phyloP scores from a whole-genome alignment of 2,113 vertebrate genomes.

The Myrmecophaga tridactyla region DNA sequence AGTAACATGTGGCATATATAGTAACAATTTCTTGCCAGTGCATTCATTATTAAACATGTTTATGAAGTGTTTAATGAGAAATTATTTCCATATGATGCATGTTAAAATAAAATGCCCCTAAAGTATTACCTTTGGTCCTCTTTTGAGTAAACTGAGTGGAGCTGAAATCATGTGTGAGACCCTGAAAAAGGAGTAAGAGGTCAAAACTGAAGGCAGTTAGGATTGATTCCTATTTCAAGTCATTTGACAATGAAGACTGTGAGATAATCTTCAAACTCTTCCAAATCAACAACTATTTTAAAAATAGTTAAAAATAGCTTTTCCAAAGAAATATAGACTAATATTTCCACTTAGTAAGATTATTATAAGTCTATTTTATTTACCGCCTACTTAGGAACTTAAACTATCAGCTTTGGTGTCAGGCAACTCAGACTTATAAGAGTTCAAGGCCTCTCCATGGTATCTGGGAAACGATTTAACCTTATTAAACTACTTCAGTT shows the following conservation, averaged over 20 bases:
- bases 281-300: neutral
- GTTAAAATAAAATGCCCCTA: constrained; percentile 30
- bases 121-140: neutral
- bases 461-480: neutral
- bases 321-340: neutral
- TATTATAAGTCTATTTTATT: neutral
- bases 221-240: neutral
- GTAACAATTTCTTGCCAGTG: neutral
- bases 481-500: neutral
- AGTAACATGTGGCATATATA: neutral
- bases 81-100: neutral
- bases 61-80: neutral
- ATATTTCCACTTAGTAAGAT: neutral
- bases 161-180: neutral
- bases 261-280: neutral
- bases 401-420: neutral
- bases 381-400: neutral
- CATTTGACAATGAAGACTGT: neutral
- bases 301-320: neutral
- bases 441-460: neutral
- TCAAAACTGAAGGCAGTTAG: neutral
- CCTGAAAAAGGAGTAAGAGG: neutral
- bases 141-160: neutral
- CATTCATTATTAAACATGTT: neutral
- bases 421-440: neutral